These are phyloP conservation scores for Manis pentadactyla DNA, from an alignment of 2,797 vertebrate species.

Conservation along the genomic window DNA sequence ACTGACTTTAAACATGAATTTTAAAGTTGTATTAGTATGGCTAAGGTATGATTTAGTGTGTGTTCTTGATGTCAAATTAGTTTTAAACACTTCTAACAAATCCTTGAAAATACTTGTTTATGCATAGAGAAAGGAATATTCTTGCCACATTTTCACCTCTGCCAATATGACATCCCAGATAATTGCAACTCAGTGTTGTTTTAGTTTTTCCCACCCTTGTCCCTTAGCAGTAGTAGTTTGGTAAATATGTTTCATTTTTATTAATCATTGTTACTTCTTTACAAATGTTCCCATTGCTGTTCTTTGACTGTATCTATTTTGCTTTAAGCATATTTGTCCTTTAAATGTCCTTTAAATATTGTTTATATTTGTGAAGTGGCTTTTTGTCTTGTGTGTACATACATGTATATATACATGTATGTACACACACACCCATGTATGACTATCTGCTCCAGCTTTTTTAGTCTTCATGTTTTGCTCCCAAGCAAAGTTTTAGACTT, in stretches of 20 bases:
- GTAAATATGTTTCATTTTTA: not conserved
- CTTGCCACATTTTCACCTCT: not conserved
- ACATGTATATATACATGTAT: no score
- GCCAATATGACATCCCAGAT: not conserved
- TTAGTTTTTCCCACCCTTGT: not conserved
- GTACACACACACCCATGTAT: no score
- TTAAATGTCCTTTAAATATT: not conserved
- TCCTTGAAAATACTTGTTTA: not conserved
- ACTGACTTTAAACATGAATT: not conserved
- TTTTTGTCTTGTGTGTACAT: not conserved
- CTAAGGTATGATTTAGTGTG: not conserved
- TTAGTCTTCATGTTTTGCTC: not conserved
- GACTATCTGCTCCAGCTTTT: not conserved
- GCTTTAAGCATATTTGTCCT: not conserved
- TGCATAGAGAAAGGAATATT: no score
- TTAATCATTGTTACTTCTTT: not conserved
- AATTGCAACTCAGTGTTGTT: not conserved
- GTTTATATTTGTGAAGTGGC: not conserved
- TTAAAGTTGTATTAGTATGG: not conserved
- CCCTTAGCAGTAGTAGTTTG: not conserved
- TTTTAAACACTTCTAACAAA: not conserved
- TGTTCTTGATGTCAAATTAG: not conserved
- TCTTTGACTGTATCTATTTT: not conserved
- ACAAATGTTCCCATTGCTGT: not conserved
- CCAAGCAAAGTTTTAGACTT: not conserved